Evolutionary conservation across 1,140 invertebrate genomes (phyloP).

Genomic region (Lanistes nyassanus): DNA sequence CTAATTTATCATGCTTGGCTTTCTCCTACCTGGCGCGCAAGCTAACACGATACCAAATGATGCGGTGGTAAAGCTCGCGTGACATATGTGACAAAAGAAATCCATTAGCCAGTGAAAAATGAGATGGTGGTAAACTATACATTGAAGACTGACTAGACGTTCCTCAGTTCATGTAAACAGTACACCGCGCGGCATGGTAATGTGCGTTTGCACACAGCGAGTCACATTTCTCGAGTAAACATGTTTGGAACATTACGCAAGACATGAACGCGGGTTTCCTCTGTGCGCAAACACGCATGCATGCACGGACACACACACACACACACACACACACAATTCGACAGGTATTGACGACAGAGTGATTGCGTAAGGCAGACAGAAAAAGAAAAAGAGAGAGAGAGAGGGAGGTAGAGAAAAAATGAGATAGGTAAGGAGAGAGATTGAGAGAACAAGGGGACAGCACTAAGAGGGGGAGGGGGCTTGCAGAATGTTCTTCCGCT

Average conservation of each 20-base stretch:
- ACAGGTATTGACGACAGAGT: not conserved
- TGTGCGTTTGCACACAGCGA: not conserved
- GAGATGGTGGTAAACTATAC: not conserved
- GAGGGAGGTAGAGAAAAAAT: not conserved
- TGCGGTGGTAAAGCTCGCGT: too few species aligned
- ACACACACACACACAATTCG: constrained; percentile 1
- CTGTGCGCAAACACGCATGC: constrained; percentile 6
- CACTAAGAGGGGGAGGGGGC: not conserved
- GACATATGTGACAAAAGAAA: too few species aligned
- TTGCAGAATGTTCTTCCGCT: too few species aligned
- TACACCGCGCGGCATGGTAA: not conserved
- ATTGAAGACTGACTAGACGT: not conserved
- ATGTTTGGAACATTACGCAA: not conserved
- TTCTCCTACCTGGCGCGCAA: too few species aligned
- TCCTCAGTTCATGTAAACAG: too few species aligned
- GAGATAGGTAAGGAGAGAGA: not conserved
- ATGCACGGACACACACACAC: constrained; percentile 5
- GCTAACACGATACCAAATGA: too few species aligned
- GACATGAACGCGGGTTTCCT: not conserved
- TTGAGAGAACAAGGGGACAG: not conserved
- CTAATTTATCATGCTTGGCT: too few species aligned
- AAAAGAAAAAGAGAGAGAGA: not conserved
- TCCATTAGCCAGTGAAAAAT: too few species aligned
- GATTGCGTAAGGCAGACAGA: not conserved
- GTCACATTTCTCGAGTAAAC: not conserved